phyloP scores from a whole-genome alignment of 2,113 vertebrate species.

The Agapornis roseicollis region DNA sequence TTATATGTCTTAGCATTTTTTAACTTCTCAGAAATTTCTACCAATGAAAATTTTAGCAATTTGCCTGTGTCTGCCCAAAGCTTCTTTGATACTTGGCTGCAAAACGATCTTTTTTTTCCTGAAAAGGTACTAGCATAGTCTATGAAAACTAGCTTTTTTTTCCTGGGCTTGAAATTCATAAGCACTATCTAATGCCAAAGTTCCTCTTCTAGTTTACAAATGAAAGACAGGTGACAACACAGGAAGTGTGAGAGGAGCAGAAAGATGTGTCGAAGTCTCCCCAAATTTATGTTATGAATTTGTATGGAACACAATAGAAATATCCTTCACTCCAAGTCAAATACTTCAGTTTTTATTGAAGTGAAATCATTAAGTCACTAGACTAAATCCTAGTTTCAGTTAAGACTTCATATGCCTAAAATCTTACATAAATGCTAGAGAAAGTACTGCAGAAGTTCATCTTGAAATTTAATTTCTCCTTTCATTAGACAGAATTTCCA shows the following conservation, averaged over 20 bases:
- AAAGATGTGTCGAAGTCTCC: not conserved
- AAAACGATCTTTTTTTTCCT: not conserved
- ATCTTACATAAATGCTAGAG: not conserved
- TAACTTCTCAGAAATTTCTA: constrained; percentile 15
- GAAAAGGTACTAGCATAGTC: not conserved
- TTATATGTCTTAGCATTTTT: not conserved
- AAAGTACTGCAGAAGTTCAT: not conserved
- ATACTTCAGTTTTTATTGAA: not conserved
- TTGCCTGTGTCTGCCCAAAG: not conserved
- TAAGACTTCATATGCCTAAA: not conserved
- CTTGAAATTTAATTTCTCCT: not conserved
- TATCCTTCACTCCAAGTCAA: not conserved
- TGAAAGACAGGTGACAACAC: not conserved
- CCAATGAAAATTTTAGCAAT: not conserved
- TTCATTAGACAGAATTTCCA: not conserved
- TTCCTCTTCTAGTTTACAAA: not conserved
- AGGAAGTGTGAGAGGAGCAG: accelerated
- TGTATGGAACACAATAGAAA: not conserved
- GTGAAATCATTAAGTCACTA: not conserved
- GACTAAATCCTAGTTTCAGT: not conserved
- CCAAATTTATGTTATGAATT: not conserved
- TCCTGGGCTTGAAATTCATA: not conserved
- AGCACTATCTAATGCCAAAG: not conserved
- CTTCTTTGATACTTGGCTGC: not conserved
- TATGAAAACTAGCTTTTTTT: not conserved